Base-by-base conservation (phyloP, 2,797 vertebrate genomes). In the Macropus fuliginosus region DNA sequence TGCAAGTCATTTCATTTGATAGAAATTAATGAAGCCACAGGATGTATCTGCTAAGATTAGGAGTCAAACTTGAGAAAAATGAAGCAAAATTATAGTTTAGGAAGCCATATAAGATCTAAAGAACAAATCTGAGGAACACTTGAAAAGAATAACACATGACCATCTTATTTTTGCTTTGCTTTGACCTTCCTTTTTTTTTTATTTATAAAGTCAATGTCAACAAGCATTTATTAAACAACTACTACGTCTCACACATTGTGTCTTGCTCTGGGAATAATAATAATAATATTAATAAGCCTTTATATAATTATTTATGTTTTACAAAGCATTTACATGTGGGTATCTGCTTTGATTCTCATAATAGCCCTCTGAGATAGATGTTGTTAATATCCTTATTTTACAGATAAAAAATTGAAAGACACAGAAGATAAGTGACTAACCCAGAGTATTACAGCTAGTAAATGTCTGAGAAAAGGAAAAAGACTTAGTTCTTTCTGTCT, bases 1-100 rank as follows among this genome's bases (percentile, higher is more conserved):
- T 92, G 28, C 56, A 95, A 95, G 94, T 66, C 16, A 90, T 16
- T 92, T 94, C 3, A 31, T 46, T 95, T 55, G 54, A 31, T 87
- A 5, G 5, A 10, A 12, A 94, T 94, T 66, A 18, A 54, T 92
- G 93, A 50, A 90, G 0, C 14, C 10, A 81, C 0, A 81, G 52
- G 27, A 89, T 11, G 87, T 81, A n/a, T 66, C 11, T 81, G 5
- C 0, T 29, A 0, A 50, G 3, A 54, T 95, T 29, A 91, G 81
- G 3, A 93, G 46, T 28, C 28, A 81, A 91, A 97, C 92, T 31
- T 93, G 50, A 28, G 2, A 95, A 59, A 4, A 2, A 46, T 92
- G 50, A 90, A 94, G 28, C 0, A 0, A 46, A 2, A 8, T 66
- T 94, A 40, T 0, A 59, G 1, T 6, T 8, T 10, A 27, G 5